A percentile compares a stretch with the other conserved stretches of the same genome.
Conservation (phyloP, 2,113 vertebrate genomes). For the Pygathrix nemaeus region DNA sequence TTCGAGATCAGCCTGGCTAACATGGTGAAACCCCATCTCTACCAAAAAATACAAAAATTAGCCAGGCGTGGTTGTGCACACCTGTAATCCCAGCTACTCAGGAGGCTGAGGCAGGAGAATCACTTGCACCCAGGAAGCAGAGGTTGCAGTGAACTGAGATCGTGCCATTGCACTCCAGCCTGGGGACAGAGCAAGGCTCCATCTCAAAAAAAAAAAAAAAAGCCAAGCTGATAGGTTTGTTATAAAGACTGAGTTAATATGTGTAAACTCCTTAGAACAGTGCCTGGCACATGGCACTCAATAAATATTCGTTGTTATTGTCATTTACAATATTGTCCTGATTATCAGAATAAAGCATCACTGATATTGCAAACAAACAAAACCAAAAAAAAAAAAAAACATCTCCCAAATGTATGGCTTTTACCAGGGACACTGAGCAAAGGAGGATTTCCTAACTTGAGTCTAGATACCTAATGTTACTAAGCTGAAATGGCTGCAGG, state of each 20-base stretch:
- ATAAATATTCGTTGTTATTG: neutral
- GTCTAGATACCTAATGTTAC: neutral
- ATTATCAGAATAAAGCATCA: neutral
- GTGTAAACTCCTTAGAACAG: neutral
- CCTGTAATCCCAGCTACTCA: neutral
- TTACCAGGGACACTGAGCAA: neutral
- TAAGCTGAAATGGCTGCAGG: neutral
- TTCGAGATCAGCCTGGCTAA: neutral
- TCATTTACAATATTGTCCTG: neutral
- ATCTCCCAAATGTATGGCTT: neutral
- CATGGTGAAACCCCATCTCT: neutral
- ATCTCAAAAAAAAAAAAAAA: neutral
- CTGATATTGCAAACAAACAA: neutral
- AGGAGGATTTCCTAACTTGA: neutral
- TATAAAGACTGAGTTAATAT: neutral
- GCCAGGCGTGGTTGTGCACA: neutral
- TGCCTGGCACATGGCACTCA: neutral
- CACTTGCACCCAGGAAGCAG: fast-evolving
- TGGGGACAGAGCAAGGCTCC: neutral
- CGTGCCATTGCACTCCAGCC: neutral
- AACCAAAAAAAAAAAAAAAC: neutral
- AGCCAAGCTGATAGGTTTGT: neutral
- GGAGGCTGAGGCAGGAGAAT: neutral
- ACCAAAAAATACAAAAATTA: neutral
- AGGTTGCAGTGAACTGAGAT: neutral